Evolutionary conservation across 2,113 vertebrate genomes (phyloP), one percentile per base, ranked within the genome.

Genomic region (Callocephalon fimbriatum): DNA sequence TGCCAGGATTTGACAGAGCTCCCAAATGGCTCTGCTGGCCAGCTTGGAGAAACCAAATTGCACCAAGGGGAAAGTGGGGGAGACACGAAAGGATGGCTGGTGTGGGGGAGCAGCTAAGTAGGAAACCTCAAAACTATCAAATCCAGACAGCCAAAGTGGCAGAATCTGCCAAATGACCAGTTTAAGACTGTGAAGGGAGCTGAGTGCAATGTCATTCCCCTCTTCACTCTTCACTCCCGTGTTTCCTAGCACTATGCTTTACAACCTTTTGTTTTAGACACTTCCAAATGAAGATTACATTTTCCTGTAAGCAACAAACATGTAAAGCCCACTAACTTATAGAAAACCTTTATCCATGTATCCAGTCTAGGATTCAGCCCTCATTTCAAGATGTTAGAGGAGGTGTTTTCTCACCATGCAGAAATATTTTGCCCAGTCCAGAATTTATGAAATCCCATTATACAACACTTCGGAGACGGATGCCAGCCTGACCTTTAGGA

Each of bases 21-120:
- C 40, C n/a, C 15, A 2, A 42, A 32, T 1, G 53, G 72, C 44
- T 44, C 85, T 53, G 18, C n/a, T 61, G 71, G 10, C 10, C 48
- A 67, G 37, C 37, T 79, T 68, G 31, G 31, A 72, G 54, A 32
- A 79, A 42, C 11, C 3, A 40, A 78, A 85, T 15, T 51, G 9
- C 31, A 42, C 23, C 0, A 0, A 32, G 44, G 3, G 25, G 15
- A 72, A 72, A 53, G 18, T 1, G 0, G 0, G 12, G 7, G 5
- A 68, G 40, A 56, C 7, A 21, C 26, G 17, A 63, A 82, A 76
- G 10, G 48, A 53, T 31, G 23, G 47, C 9, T 59, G 27, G 10
- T n/a, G 21, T 15, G 44, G 18, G 18, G 37, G 27, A 73, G 7
- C 29, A 14, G 4, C 32, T 58, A 42, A 44, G 44, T 2, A 65